Evolutionary conservation across 1,140 invertebrate genomes (phyloP).

Genomic region (Cydia fagiglandana): DNA sequence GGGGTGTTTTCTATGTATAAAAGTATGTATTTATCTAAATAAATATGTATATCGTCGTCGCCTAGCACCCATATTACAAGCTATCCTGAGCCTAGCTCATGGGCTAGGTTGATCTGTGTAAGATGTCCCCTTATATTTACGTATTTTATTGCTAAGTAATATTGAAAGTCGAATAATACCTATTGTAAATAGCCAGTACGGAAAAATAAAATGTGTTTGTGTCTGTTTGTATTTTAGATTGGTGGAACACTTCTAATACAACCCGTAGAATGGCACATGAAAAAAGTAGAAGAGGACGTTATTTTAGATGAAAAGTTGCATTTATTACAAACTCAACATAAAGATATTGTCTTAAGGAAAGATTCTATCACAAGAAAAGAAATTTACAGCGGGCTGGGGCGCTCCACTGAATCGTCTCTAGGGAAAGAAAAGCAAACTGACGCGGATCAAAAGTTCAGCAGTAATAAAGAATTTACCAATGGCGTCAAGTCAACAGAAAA

Average conservation of each 20-base stretch:
- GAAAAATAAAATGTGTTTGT: neutral
- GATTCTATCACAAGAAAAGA: constrained; percentile 44
- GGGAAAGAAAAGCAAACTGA: constrained; percentile 46
- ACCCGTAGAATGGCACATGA: constrained; percentile 79
- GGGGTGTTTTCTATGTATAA: too few species aligned
- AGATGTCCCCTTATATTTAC: too few species aligned
- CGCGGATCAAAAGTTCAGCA: constrained; percentile 46
- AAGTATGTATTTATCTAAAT: too few species aligned
- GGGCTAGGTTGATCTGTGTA: too few species aligned
- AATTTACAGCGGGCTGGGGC: constrained; percentile 41
- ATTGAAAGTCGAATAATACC: too few species aligned
- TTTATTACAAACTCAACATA: constrained; percentile 57
- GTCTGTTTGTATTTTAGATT: constrained; percentile 51
- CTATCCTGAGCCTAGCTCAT: too few species aligned
- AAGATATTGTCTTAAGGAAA: constrained; percentile 52
- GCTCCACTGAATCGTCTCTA: constrained; percentile 46
- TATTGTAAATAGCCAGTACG: too few species aligned
- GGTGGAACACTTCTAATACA: constrained; percentile 76
- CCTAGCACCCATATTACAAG: too few species aligned
- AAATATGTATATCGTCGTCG: too few species aligned
- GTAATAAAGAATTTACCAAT: constrained; percentile 52
- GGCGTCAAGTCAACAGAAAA: constrained; percentile 43
- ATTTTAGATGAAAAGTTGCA: constrained; percentile 59
- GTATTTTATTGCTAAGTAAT: too few species aligned
- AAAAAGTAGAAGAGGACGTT: constrained; percentile 65